Conservation (phyloP, 2,888 invertebrate species). For the Hyposoter didymator region DNA sequence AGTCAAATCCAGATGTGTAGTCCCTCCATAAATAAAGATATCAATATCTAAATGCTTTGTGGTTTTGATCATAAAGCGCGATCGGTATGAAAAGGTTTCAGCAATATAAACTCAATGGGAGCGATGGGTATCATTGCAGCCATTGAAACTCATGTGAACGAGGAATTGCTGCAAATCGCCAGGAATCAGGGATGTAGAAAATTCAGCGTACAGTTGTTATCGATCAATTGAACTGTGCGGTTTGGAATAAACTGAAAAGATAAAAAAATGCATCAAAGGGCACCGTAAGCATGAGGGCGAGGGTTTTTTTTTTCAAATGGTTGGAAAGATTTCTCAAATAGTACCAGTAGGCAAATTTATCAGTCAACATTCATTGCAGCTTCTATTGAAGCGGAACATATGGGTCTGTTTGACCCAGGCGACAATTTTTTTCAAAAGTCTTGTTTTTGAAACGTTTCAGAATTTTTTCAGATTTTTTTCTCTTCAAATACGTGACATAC, state of each 20-base stretch:
- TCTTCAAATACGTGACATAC: too few species aligned
- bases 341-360: too few species aligned
- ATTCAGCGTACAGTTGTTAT: neutral
- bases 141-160: slow-evolving; percentile 26
- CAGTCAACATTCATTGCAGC: too few species aligned
- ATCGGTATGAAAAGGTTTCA: slow-evolving; percentile 26
- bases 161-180: neutral
- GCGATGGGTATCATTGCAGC: slow-evolving; percentile 27
- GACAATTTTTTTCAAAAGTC: too few species aligned
- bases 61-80: slow-evolving; percentile 37
- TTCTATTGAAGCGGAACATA: too few species aligned
- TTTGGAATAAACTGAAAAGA: neutral
- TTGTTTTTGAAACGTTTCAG: too few species aligned
- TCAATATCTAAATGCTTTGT: slow-evolving; percentile 32
- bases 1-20: neutral
- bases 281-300: neutral
- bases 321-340: too few species aligned
- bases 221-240: slow-evolving; percentile 12
- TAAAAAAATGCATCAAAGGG: neutral
- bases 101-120: slow-evolving; percentile 23
- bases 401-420: too few species aligned
- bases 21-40: neutral
- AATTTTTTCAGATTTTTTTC: too few species aligned
- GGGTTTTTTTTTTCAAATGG: too few species aligned
- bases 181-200: slow-evolving; percentile 22